Percentiles rank a stretch among this genome's conserved stretches.
phyloP scores from a whole-genome alignment of 2,888 invertebrate species.

The Drosophila nigricruria region DNA sequence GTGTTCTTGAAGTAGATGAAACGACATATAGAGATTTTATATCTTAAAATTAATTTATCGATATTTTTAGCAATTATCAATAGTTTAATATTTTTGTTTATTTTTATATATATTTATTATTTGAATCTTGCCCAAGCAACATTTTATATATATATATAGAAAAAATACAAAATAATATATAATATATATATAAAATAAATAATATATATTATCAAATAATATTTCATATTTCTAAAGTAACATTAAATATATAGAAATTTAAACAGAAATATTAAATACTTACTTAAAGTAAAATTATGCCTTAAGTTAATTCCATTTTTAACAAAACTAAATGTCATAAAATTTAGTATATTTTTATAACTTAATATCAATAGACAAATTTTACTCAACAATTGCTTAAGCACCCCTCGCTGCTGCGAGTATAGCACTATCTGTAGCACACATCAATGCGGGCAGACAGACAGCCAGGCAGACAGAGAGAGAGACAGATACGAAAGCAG shows the following conservation, averaged over 20 bases:
- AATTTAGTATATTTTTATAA: neutral
- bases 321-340: too few relatives aligned
- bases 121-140: neutral
- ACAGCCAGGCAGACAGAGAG: slow-evolving; percentile 24
- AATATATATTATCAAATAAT: neutral
- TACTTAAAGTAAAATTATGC: neutral
- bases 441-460: slow-evolving; percentile 64
- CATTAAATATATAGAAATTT: neutral
- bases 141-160: neutral
- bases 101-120: neutral
- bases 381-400: neutral
- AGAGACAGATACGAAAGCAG: slow-evolving; percentile 31
- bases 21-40: too few relatives aligned
- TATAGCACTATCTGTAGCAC: slow-evolving; percentile 34
- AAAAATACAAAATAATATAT: too few relatives aligned
- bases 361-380: neutral
- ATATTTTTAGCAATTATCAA: too few relatives aligned
- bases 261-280: neutral
- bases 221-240: too few relatives aligned
- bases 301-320: neutral
- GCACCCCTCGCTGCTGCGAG: slow-evolving; percentile 28
- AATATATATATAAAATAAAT: neutral
- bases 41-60: too few relatives aligned
- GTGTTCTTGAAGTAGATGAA: neutral
- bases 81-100: neutral